Evolutionary conservation across 1,140 invertebrate species (phyloP), one percentile per base, ranked within the genome.

Genomic region (Ladona fulva): DNA sequence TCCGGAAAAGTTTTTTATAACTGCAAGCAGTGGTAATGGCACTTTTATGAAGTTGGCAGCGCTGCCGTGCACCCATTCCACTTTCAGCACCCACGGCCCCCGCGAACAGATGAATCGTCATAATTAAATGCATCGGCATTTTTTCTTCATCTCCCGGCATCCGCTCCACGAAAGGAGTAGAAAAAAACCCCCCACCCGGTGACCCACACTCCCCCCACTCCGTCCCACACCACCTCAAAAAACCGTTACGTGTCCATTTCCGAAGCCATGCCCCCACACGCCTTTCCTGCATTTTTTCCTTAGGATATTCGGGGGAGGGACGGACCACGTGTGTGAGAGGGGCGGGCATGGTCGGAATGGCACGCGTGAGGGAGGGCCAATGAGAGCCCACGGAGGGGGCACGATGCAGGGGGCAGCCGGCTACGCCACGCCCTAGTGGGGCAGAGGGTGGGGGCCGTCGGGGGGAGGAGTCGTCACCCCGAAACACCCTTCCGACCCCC

Each of bases 121-220:
- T 66, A 66, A 66, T 66, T 66, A 66, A 66, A 66, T 66, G 52
- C 52, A 66, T 66, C 52, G 52, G 52, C 52, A 66, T 66, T 66
- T 66, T 66, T 66, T 22, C 52, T 22, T 66, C 52, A 11, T 52
- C 44, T 19, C 10, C 19, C 19, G 44, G 44, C 44, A 52, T n/a
- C 44, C 44, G 44, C 10, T 52, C 44, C 44, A 52, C n/a, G n/a
- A 52, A 52, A 10, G 44, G 52, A 66, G 44, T 52, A 19, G 52
- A 66, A 66, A 66, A 66, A 66, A 19, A 16, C 52, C 14, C 52
- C 52, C 52, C 52, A 1, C 3, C 52, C 52, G 14, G 16, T 19
- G 16, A 5, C n/a, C 44, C 19, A 52, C 44, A 11, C 44, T 11
- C 19, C 44, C 44, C 44, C 44, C 44, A 52, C 44, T 52, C 44